A percentile compares a stretch with the other conserved stretches of the same genome.
Evolutionary conservation across 2,888 invertebrate genomes (phyloP).

Genomic region (Schizaphis graminum): DNA sequence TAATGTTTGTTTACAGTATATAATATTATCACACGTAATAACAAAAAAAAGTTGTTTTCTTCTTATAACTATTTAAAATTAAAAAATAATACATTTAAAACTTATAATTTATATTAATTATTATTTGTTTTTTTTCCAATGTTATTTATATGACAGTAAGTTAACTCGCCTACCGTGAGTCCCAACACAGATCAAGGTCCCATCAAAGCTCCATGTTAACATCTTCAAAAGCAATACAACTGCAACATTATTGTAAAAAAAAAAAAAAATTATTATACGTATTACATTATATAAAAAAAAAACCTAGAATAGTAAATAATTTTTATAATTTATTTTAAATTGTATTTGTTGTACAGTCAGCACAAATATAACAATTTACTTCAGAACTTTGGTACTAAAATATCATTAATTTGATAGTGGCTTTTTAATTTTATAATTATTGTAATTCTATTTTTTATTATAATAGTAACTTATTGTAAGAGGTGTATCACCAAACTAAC

Average conservation of each 20-base stretch:
- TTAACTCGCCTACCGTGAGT: conserved; percentile 62
- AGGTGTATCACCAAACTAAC: not conserved
- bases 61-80: conserved; percentile 62
- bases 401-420: not conserved
- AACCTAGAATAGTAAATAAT: conserved; percentile 3
- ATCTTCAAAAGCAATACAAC: conserved; percentile 29
- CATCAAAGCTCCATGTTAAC: conserved; percentile 55
- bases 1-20: conserved; percentile 33
- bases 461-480: not conserved
- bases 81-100: conserved; percentile 24
- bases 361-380: not conserved
- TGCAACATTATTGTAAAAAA: conserved; percentile 31
- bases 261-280: conserved; percentile 17
- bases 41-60: conserved; percentile 43
- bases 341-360: not conserved
- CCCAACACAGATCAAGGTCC: not conserved
- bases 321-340: conserved; percentile 2
- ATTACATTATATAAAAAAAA: conserved; percentile 4
- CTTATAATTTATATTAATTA: conserved; percentile 42
- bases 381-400: not conserved
- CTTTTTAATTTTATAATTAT: not conserved
- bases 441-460: not conserved
- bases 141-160: conserved; percentile 57
- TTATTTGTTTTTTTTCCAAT: conserved; percentile 38
- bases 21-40: conserved; percentile 38